Base-by-base conservation (phyloP, 2,888 invertebrate species). In the Drosophila kambysellisi region DNA sequence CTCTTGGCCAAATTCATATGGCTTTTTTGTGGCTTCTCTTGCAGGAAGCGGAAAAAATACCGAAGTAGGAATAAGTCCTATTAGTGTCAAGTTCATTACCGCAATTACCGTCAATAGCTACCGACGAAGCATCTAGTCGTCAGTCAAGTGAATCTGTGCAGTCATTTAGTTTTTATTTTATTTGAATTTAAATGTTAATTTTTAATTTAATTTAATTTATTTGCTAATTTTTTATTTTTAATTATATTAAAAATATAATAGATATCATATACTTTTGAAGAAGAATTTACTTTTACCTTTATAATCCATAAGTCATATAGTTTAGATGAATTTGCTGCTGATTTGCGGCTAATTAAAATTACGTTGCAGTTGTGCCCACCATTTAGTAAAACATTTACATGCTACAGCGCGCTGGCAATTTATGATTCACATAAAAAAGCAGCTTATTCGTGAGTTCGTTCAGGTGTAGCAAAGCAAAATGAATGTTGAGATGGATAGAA, bases 81-180 rank as follows among this genome's bases (percentile, higher is more conserved):
- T 91, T 90, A 92, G 89, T 91, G 92, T 90, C 91, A 92, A 91
- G 92, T 92, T 91, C 91, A 91, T 91, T 92, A 91, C 84, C 91
- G 89, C 89, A 88, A 87, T 79, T 25, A 25, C 79, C 79, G 74
- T 87, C 84, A 84, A 76, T 61, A 58, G 25, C 17, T 17, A 43
- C 32, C 8, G 25, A 35, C 9, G 29, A 25, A 15, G 39, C 41
- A 50, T 29, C n/a, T 25, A 25, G 43, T 15, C 15, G 17, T 48
- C 29, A 30, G 37, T 43, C 32, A n/a, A 41, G 46, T 41, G 37
- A 51, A 35, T 46, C 37, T 12, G 32, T 25, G 32, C 29, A 25
- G 46, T 30, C 12, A 64, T n/a, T 43, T 43, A 11, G n/a, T n/a
- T 7, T 17, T 17, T 37, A 4, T n/a, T 11, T 11, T 20, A 6